Evolutionary conservation across 2,113 vertebrate species (phyloP), one percentile per base, ranked within the genome.

Genomic region (Nerophis ophidion): DNA sequence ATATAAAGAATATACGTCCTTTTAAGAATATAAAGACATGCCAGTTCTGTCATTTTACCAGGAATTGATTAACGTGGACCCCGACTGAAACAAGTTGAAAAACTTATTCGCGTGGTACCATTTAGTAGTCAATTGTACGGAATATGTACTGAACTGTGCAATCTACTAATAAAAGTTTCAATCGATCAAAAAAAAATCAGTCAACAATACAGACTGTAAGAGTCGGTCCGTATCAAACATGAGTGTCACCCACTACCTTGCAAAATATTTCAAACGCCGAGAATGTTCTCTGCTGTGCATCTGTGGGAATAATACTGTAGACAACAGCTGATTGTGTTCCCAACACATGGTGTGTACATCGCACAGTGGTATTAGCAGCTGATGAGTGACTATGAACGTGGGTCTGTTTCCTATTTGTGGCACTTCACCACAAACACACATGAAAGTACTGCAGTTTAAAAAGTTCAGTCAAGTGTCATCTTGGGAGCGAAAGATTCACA

Each of bases 261-360:
- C 13, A 9, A 53, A 36, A 14, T 54, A 5, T 26, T 34, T 4
- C 11, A 34, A 51, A 51, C 10, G 35, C 11, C 9, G n/a, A 34
- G 45, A n/a, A 47, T 47, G 19, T 36, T 57, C 14, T 70, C 46
- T 36, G 5, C 47, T n/a, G 17, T 42, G 16, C 26, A 48, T 14
- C 10, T 61, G 36, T 48, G 45, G 58, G 16, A 7, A 35, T 26
- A 26, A 26, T 19, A 26, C 53, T n/a, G 8, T 64, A 35, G 49
- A 12, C 54, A 44, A 59, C 49, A 35, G 54, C 57, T 46, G 51
- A 63, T n/a, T 34, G 12, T 50, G 26, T 16, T 69, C 26, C 48
- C 14, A 54, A 48, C 6, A 33, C 34, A 45, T 15, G 15, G 33
- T 34, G n/a, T 13, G 47, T 34, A 19, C 16, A 40, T 17, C 44